Evolutionary conservation across 2,113 vertebrate genomes (phyloP).

Genomic region (Urocynchramus pylzowi): DNA sequence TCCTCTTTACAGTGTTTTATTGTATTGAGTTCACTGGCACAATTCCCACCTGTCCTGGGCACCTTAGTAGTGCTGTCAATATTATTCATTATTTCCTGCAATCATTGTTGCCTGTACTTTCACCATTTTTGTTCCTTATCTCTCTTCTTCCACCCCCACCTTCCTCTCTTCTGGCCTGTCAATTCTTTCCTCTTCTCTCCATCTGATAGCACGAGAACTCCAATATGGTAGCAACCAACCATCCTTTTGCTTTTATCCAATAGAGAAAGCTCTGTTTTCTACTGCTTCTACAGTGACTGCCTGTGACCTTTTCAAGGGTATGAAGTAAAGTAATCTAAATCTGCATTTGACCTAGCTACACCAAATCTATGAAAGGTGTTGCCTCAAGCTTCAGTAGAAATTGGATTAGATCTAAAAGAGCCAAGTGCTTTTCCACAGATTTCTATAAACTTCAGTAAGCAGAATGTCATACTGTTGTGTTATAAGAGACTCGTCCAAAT

Average conservation of each 20-base stretch:
- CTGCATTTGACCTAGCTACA: not conserved
- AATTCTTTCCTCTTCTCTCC: not conserved
- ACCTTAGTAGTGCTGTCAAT: not conserved
- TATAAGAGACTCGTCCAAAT: not conserved
- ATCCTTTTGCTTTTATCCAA: not conserved
- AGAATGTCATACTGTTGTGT: not conserved
- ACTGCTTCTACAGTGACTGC: not conserved
- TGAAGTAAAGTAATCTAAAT: not conserved
- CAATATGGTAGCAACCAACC: not conserved
- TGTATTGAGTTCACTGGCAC: not conserved
- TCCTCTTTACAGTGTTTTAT: not conserved
- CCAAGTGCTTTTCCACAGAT: not conserved
- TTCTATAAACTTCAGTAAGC: not conserved
- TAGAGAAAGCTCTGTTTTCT: not conserved
- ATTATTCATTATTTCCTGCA: not conserved
- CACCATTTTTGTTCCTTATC: not conserved
- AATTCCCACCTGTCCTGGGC: not conserved
- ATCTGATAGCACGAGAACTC: not conserved
- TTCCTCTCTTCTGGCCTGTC: not conserved
- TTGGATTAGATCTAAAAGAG: not conserved
- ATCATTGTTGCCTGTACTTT: not conserved
- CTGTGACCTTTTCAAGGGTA: not conserved
- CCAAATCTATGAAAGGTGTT: not conserved
- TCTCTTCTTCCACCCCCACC: not conserved
- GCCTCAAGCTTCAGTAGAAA: not conserved